Percentiles rank a stretch among this genome's conserved stretches.
Conservation (phyloP, 2,888 invertebrate genomes). For the Loripinus fragilis region DNA sequence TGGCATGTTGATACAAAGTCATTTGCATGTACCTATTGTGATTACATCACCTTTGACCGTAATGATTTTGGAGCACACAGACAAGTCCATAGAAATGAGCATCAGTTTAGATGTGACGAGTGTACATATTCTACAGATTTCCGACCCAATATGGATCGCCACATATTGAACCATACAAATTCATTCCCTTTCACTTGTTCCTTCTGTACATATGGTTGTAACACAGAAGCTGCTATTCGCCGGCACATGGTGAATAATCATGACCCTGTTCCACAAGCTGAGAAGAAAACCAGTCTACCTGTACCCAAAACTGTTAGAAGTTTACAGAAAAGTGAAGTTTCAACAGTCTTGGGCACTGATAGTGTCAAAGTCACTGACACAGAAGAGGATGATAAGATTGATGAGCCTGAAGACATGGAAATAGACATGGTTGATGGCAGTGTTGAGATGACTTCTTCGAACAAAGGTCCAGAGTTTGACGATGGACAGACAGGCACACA, state of each 20-base stretch:
- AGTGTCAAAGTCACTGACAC: not conserved
- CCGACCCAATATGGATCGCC: constrained; percentile 95
- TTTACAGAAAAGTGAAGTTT: not conserved
- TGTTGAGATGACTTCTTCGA: not conserved
- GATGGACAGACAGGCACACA: not conserved
- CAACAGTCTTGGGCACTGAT: not conserved
- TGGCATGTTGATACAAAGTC: constrained; percentile 91
- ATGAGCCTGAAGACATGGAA: not conserved
- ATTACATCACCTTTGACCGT: constrained; percentile 93
- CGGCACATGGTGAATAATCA: constrained; percentile 78
- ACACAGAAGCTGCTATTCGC: constrained; percentile 76
- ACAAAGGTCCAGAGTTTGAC: too few species aligned
- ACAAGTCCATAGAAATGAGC: constrained; percentile 66
- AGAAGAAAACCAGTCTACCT: constrained; percentile 26
- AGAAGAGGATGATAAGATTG: not conserved
- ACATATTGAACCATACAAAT: constrained; percentile 86
- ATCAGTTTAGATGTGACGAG: constrained; percentile 90
- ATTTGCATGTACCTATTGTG: constrained; percentile 95
- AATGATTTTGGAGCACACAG: constrained; percentile 89
- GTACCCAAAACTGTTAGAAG: constrained; percentile 27
- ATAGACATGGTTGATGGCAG: not conserved
- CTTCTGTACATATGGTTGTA: constrained; percentile 78
- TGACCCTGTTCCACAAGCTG: constrained; percentile 36
- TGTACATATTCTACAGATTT: constrained; percentile 97
- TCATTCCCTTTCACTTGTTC: constrained; percentile 72